Percentiles rank a stretch among this genome's conserved stretches.
These are phyloP conservation scores for Isurus oxyrinchus DNA, from an alignment of 2,113 vertebrate genomes.

Conservation along the genomic window DNA sequence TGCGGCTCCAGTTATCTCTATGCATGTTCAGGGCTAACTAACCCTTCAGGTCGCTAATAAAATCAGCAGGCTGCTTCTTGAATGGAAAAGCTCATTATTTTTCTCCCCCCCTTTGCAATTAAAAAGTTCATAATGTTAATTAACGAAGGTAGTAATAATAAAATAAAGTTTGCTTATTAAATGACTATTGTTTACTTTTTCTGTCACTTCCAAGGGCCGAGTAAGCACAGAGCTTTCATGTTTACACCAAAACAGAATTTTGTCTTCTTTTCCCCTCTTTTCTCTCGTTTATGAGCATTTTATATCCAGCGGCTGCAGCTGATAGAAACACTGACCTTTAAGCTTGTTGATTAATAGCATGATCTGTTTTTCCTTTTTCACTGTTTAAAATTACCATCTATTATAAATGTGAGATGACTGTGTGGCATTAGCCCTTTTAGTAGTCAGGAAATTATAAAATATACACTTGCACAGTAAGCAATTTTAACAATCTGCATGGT, in stretches of 20 bases:
- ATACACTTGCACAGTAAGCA: conserved; percentile 74
- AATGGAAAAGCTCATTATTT: conserved; percentile 35
- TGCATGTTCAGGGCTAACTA: conserved; percentile 13
- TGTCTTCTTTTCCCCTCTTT: conserved; percentile 23
- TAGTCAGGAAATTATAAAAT: conserved; percentile 76
- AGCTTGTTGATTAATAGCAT: conserved; percentile 59
- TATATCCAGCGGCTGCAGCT: conserved; percentile 38
- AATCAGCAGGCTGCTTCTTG: conserved; percentile 28
- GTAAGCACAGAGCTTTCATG: neutral
- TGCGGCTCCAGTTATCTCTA: neutral
- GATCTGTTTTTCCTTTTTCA: conserved; percentile 44
- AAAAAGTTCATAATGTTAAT: conserved; percentile 36
- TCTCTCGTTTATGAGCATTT: conserved; percentile 37
- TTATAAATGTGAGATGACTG: conserved; percentile 58
- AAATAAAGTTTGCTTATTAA: conserved; percentile 36
- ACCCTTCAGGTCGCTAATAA: conserved; percentile 19
- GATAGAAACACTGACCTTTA: conserved; percentile 50
- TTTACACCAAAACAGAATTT: conserved; percentile 26
- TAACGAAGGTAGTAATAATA: conserved; percentile 30
- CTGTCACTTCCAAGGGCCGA: conserved; percentile 11
- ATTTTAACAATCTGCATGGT: conserved; percentile 65
- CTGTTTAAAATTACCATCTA: conserved; percentile 69
- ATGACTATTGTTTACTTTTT: conserved; percentile 31
- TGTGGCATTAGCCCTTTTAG: conserved; percentile 69
- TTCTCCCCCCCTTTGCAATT: conserved; percentile 2